A percentile compares a stretch with the other conserved stretches of the same genome.
Evolutionary conservation across 2,113 vertebrate species (phyloP).

Genomic region (Tinamus guttatus): DNA sequence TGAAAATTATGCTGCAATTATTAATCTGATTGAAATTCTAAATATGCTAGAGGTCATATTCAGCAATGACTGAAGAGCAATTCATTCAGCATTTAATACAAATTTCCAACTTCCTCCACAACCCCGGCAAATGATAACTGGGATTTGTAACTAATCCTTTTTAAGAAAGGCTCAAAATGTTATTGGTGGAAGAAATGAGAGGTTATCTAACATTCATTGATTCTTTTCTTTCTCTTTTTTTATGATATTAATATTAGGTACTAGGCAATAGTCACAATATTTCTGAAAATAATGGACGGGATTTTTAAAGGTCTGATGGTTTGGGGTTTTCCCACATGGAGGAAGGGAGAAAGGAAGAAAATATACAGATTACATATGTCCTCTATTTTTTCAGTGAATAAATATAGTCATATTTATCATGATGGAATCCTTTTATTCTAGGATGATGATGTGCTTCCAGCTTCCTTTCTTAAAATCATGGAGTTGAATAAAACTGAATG

Average conservation of each 20-base stretch:
- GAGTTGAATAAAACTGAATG: conserved; percentile 83
- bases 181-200: neutral
- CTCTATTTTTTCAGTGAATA: neutral
- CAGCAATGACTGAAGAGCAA: neutral
- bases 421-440: conserved; percentile 45
- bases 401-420: neutral
- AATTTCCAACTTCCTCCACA: neutral
- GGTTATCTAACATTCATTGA: neutral
- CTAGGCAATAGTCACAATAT: neutral
- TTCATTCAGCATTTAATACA: neutral
- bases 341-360: neutral
- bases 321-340: neutral
- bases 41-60: neutral
- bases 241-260: neutral
- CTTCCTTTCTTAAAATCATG: conserved; percentile 85
- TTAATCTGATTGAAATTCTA: neutral
- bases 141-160: neutral
- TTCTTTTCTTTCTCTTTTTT: neutral
- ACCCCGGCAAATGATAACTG: neutral
- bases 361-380: neutral
- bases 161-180: neutral
- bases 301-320: neutral
- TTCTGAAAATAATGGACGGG: neutral
- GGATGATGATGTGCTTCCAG: conserved; percentile 76
- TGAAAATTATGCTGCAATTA: neutral